Evolutionary conservation across 2,113 vertebrate species (phyloP).

Genomic region (Takifugu bimaculatus): DNA sequence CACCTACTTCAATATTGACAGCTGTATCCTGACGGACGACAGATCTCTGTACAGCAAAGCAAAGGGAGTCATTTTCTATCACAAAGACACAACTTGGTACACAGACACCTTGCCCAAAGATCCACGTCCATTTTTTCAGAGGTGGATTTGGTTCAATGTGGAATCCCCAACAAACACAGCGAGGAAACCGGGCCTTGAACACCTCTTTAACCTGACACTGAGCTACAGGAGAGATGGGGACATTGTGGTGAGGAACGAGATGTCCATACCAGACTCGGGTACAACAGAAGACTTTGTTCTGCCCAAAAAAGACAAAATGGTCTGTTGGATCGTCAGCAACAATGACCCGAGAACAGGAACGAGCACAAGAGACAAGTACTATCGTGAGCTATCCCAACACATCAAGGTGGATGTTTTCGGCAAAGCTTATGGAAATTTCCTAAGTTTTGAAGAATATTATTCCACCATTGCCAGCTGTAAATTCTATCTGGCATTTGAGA

Average conservation of each 20-base stretch:
- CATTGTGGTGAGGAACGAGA: conserved; percentile 82
- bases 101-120: conserved; percentile 24
- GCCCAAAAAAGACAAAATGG: conserved; percentile 81
- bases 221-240: conserved; percentile 83
- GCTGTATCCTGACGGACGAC: conserved; percentile 82
- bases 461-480: conserved; percentile 81
- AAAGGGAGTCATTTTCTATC: conserved; percentile 79
- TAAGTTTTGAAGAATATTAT: conserved; percentile 79
- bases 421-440: conserved; percentile 65
- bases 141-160: conserved; percentile 56
- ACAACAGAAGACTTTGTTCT: conserved; percentile 75
- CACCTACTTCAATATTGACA: conserved; percentile 77
- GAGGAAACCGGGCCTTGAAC: conserved; percentile 75
- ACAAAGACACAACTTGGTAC: conserved; percentile 75
- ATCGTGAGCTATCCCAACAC: conserved; percentile 80
- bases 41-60: conserved; percentile 78
- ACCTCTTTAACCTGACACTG: conserved; percentile 83
- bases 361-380: conserved; percentile 79
- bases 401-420: conserved; percentile 80
- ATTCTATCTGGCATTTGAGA: conserved; percentile 89
- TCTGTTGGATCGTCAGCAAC: conserved; percentile 88
- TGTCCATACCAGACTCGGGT: conserved; percentile 71
- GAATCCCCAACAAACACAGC: conserved; percentile 82
- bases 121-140: background rate
- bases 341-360: conserved; percentile 55